phyloP scores from a whole-genome alignment of 2,888 invertebrate species.

The Dilophus febrilis region DNA sequence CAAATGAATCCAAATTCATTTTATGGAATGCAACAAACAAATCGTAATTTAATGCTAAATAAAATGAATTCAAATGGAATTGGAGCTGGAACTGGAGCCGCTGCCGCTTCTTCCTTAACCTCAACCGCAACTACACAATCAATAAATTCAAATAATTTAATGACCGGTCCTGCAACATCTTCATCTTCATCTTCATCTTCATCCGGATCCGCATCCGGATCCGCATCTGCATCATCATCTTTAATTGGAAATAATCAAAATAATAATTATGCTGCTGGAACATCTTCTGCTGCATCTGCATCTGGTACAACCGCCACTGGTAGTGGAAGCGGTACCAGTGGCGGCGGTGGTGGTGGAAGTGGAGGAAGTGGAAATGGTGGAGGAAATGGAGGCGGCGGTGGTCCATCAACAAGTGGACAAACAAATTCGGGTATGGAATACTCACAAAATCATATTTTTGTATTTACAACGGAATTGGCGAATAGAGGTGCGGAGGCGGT shows the following conservation, averaged over 20 bases:
- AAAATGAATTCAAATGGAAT: too few species aligned
- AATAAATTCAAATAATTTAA: too few species aligned
- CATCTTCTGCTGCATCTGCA: constrained; percentile 7
- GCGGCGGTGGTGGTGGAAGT: background rate
- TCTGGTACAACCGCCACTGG: constrained; percentile 4
- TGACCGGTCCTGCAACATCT: background rate
- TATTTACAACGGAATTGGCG: constrained; percentile 85
- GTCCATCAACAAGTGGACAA: constrained; percentile 47
- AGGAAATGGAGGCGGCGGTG: constrained; percentile 6
- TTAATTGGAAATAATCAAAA: constrained; percentile 6
- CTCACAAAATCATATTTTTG: constrained; percentile 97
- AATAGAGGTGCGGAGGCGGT: constrained; percentile 92
- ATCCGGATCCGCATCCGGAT: background rate
- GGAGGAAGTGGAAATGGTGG: constrained; percentile 5
- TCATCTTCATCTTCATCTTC: background rate
- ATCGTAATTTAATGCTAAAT: too few species aligned
- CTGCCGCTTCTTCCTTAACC: too few species aligned
- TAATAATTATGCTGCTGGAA: too few species aligned
- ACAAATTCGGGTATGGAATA: too few species aligned
- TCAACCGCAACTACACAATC: too few species aligned
- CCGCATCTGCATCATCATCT: constrained; percentile 3
- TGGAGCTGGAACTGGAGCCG: too few species aligned
- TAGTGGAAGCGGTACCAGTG: constrained; percentile 4
- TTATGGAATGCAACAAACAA: too few species aligned
- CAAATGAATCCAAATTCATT: too few species aligned